Evolutionary conservation across 2,888 invertebrate genomes (phyloP).

Genomic region (Tenthredo notha): DNA sequence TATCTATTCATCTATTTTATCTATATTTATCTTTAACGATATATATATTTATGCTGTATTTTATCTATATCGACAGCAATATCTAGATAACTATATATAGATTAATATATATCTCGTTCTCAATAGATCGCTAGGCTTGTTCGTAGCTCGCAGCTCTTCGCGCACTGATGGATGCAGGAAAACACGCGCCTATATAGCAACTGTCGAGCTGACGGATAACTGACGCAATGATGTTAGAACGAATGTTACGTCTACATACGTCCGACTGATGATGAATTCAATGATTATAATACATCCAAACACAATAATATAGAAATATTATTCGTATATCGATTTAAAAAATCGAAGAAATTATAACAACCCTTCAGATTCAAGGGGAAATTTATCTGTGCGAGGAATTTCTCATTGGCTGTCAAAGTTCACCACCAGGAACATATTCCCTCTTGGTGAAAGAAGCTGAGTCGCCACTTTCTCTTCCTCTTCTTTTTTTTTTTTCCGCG

Average conservation of each 20-base stretch:
- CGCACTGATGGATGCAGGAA: constrained; percentile 29
- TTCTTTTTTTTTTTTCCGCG: constrained; percentile 25
- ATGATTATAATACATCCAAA: neutral
- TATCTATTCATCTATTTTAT: constrained; percentile 37
- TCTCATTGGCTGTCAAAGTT: neutral
- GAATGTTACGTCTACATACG: neutral
- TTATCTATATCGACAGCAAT: constrained; percentile 14
- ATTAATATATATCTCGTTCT: constrained; percentile 13
- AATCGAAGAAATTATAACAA: neutral
- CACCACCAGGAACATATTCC: neutral
- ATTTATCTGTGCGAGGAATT: neutral
- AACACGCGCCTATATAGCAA: constrained; percentile 13
- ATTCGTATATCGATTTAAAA: neutral
- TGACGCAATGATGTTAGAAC: neutral
- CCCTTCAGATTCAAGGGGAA: neutral
- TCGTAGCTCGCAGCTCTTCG: constrained; percentile 2
- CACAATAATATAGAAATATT: neutral
- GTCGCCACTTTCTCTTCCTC: constrained; percentile 21
- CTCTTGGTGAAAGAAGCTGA: neutral
- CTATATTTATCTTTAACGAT: constrained; percentile 18
- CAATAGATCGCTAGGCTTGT: neutral
- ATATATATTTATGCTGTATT: neutral
- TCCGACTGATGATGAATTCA: constrained; percentile 36
- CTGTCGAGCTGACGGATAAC: neutral
- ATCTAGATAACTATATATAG: constrained; percentile 21